phyloP scores from a whole-genome alignment of 92 coral and sea anemone genomes.

The Porites divaricata region DNA sequence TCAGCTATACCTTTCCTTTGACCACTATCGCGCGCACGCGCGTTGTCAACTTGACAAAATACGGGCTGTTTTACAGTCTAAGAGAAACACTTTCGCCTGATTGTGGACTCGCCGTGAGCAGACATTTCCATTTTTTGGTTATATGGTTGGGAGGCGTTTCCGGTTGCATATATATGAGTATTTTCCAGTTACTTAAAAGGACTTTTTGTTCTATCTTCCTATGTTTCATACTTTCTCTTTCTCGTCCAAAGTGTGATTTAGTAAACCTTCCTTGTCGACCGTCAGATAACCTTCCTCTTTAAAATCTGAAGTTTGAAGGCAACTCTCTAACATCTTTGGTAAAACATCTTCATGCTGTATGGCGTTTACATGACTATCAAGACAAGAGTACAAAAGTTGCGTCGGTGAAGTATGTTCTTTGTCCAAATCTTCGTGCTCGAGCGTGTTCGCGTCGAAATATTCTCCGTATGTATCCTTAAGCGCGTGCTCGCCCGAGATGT shows the following conservation, averaged over 20 bases:
- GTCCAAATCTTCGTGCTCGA: not conserved
- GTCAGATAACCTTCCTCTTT: not conserved
- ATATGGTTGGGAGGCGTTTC: no score
- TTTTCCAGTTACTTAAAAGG: not conserved
- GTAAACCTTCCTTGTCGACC: not conserved
- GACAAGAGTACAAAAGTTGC: not conserved
- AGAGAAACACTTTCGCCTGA: no score
- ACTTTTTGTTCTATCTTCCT: not conserved
- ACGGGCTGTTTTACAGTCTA: no score
- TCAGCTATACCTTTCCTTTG: no score
- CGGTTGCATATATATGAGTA: no score
- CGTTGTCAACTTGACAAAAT: no score
- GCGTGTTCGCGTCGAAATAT: not conserved
- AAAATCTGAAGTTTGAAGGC: not conserved
- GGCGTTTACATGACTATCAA: no score
- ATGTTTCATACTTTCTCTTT: slow-evolving; percentile 2
- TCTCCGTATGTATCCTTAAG: not conserved
- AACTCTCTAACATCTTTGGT: not conserved
- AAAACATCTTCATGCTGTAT: not conserved
- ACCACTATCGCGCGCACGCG: no score
- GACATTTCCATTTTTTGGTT: no score
- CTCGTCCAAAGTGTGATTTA: not conserved
- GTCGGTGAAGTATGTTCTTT: not conserved
- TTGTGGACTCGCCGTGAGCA: no score
- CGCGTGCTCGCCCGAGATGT: not conserved